These are phyloP conservation scores for Muscidifurax raptorellus DNA, from an alignment of 1,140 invertebrate genomes.

Conservation along the genomic window DNA sequence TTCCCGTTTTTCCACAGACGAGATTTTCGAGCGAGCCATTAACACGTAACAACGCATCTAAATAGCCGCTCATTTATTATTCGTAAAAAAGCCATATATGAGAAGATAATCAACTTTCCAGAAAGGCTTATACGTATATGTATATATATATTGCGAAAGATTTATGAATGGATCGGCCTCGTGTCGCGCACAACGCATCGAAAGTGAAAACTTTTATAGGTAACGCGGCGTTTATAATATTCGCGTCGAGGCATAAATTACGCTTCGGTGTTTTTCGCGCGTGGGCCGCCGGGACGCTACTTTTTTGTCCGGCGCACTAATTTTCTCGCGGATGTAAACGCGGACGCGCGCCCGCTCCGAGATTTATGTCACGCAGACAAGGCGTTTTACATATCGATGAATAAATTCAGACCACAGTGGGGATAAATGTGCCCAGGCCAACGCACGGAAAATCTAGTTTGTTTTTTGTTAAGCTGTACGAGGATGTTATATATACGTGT, in stretches of 20 bases:
- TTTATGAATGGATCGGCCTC: not conserved
- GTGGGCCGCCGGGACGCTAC: not conserved
- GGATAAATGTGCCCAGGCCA: not conserved
- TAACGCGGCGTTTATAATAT: not conserved
- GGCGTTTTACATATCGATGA: slow-evolving; percentile 45
- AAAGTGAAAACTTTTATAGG: slow-evolving; percentile 5
- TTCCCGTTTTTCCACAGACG: no score
- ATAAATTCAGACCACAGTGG: slow-evolving; percentile 24
- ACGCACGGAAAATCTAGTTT: not conserved
- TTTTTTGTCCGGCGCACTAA: not conserved
- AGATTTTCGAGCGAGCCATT: no score
- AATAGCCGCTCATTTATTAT: slow-evolving; percentile 2
- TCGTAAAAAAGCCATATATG: not conserved
- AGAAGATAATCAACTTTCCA: slow-evolving; percentile 20
- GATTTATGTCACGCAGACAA: slow-evolving; percentile 37
- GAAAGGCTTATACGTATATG: not conserved
- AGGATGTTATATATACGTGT: no score
- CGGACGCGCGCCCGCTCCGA: not conserved
- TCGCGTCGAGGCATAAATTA: not conserved
- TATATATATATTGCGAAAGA: not conserved
- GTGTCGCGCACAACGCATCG: not conserved
- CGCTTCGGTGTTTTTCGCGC: not conserved
- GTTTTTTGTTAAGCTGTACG: not conserved
- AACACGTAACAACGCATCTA: no score
- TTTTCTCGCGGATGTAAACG: not conserved